Base-by-base conservation (phyloP, 2,888 invertebrate genomes). In the Caenorhabditis panamensis region DNA sequence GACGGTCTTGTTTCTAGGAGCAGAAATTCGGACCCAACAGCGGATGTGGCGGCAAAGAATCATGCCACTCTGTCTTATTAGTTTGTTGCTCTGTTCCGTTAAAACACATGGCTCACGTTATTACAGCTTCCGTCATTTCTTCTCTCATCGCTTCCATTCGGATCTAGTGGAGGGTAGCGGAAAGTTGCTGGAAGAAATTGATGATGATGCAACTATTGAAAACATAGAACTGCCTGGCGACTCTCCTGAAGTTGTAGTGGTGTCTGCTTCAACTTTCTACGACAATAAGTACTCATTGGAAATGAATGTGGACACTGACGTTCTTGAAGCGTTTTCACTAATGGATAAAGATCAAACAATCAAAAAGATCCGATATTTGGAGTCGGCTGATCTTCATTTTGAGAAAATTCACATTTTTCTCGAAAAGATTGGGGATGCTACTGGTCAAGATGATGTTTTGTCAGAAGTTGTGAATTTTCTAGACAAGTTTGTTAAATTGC, bases 111-210 rank as follows among this genome's bases (percentile, higher is more conserved):
- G n/a, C n/a, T n/a, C n/a, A n/a, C n/a, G n/a, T n/a, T n/a, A n/a
- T n/a, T n/a, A n/a, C 72, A 87, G 88, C 59, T 89, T 86, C 80
- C 88, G 89, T 31, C 85, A 88, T 71, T 89, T 88, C 82, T 89
- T 89, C 82, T 73, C 87, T 11, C 89, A 89, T 73, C 86, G 86
- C 18, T 89, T 83, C 64, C 87, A 87, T 54, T 77, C 83, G 26
- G 88, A 88, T 56, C 72, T 89, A 5, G 69, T 88, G 22, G 86
- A 84, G 20, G 61, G 73, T 20, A 81, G 76, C 8, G 76, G 82
- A 22, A 31, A 56, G 1, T 51, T 82, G 11, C 28, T 86, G 9
- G 58, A 81, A 8, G 66, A 82, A 1, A 51, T 84, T 11, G 24
- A 64, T 13, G 62, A 78, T 11, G 68, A 56, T 0, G 20, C 16